These are phyloP conservation scores for Diphyllodes magnificus DNA, from an alignment of 2,113 vertebrate species.

Conservation along the genomic window DNA sequence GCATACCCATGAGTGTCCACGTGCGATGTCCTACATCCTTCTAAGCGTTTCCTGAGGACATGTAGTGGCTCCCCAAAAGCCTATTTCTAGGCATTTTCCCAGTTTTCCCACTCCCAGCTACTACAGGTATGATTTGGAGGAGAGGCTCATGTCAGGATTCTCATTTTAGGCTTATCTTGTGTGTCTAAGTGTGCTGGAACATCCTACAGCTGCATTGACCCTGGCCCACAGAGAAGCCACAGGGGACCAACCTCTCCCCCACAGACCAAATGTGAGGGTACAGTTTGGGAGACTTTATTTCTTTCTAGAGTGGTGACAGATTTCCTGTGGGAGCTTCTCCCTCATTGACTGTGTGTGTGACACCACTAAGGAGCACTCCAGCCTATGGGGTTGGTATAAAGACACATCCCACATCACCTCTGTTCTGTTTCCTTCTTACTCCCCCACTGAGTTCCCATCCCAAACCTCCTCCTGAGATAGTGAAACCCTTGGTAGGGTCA, in stretches of 20 bases:
- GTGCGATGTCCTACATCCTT: background rate
- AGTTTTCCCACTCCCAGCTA: background rate
- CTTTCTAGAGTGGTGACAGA: background rate
- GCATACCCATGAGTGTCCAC: accelerated
- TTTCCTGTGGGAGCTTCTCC: background rate
- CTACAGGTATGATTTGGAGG: background rate
- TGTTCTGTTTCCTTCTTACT: background rate
- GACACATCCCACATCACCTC: background rate
- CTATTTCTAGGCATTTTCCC: background rate
- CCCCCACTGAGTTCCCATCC: background rate
- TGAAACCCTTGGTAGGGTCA: background rate
- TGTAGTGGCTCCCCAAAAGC: background rate
- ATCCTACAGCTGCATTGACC: background rate
- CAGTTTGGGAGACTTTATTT: background rate
- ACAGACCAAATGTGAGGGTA: background rate
- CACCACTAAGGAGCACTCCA: background rate
- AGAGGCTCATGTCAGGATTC: background rate
- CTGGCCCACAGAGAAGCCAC: background rate
- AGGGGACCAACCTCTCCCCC: background rate
- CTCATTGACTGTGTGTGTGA: accelerated
- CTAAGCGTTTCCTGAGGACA: background rate
- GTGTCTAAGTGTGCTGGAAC: background rate
- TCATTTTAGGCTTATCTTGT: background rate
- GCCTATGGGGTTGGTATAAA: background rate
- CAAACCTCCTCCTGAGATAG: background rate